Conservation (phyloP, 2,797 vertebrate species). For the Amniataba percoides region DNA sequence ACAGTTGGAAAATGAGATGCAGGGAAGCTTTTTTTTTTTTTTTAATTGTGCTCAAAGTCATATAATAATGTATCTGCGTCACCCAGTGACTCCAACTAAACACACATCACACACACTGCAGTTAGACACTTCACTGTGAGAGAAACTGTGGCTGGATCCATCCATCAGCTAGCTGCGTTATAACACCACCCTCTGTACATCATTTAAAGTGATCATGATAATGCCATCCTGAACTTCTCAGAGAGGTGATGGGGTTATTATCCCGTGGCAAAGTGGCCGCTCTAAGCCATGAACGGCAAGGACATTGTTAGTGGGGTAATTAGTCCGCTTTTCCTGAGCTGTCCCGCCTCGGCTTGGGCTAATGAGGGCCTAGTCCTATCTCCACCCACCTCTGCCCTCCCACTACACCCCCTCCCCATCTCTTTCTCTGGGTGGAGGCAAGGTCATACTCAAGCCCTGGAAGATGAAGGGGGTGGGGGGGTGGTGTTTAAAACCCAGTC, state of each 20-base stretch:
- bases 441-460: conserved; percentile 80
- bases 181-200: conserved; percentile 72
- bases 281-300: conserved; percentile 84
- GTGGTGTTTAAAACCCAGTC: conserved; percentile 83
- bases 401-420: conserved; percentile 34
- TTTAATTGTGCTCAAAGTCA: conserved; percentile 37
- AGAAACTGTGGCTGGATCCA: conserved; percentile 54
- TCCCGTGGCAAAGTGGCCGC: conserved; percentile 76
- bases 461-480: conserved; percentile 66
- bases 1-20: conserved; percentile 52
- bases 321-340: conserved; percentile 82
- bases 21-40: conserved; percentile 16
- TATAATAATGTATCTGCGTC: conserved; percentile 54
- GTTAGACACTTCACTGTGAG: conserved; percentile 19
- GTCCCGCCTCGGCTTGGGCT: conserved; percentile 79
- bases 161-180: conserved; percentile 55
- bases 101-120: conserved; percentile 19
- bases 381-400: conserved; percentile 65
- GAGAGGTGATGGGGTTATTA: conserved; percentile 83
- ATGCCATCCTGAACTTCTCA: conserved; percentile 81
- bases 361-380: conserved; percentile 82
- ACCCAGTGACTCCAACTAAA: conserved; percentile 49
- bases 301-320: conserved; percentile 87
- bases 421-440: conserved; percentile 74
- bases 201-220: conserved; percentile 81